Evolutionary conservation across 2,113 vertebrate species (phyloP), one percentile per base, ranked within the genome.

Genomic region (Cebidichthys violaceus): DNA sequence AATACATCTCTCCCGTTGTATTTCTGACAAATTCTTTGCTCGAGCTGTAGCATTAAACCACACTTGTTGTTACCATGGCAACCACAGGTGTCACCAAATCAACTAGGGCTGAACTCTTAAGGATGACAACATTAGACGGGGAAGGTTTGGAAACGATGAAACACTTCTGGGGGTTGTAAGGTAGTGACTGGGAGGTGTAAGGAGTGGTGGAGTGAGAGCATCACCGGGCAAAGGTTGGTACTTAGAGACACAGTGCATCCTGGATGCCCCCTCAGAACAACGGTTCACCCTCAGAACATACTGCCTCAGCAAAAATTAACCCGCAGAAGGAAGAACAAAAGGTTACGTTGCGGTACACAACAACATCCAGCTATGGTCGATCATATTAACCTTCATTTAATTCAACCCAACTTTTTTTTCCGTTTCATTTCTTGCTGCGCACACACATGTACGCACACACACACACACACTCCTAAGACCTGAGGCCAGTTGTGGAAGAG

Each of bases 341-440:
- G 78, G 64, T 83, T 75, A 72, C 52, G 79, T 73, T 86, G 52
- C 45, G 18, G 65, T 45, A 70, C 82, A 75, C 79, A 65, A 55
- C 54, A 75, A 55, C 78, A 84, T 65, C 76, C 75, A 77, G 35
- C 78, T 43, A 39, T 2, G 57, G 66, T 57, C 31, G 9, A 81
- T 81, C 77, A 67, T 79, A 86, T 89, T 77, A 89, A 85, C 84
- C 81, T 82, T 85, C 79, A 93, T 92, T 89, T 70, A 88, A 87
- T 83, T 76, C 62, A 81, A 59, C 47, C 15, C 18, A 29, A 22
- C 43, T 75, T 60, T n/a, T 76, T 54, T 57, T 37, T 70, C 55
- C 59, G 64, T 74, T 85, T 69, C 27, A 29, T 82, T 68, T 86
- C 70, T 66, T 47, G 47, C 75, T 45, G 54, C 60, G 20, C 59